Conservation (phyloP, 2,797 vertebrate genomes). For the Molossus alvarezi region DNA sequence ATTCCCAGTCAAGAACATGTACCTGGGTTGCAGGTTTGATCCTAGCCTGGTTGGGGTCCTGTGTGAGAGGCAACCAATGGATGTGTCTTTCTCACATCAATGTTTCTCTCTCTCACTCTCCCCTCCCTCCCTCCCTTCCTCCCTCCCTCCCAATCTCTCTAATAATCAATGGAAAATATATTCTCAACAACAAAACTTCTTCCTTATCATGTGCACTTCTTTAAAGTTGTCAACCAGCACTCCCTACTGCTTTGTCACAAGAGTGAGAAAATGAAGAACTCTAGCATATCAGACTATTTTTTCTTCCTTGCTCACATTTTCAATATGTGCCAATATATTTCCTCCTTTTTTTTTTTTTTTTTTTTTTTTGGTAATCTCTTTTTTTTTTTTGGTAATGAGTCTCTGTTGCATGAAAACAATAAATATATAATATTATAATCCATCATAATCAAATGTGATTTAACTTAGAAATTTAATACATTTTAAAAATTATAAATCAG, state of each 20-base stretch:
- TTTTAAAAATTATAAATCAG: conserved; percentile 10
- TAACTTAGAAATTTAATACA: not conserved
- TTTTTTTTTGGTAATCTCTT: not conserved
- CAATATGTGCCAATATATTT: not conserved
- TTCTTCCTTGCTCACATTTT: not conserved
- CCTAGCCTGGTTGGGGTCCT: too few relatives aligned
- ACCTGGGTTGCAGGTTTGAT: too few relatives aligned
- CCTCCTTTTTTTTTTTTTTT: too few relatives aligned
- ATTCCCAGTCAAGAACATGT: too few relatives aligned
- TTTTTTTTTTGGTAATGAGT: not conserved
- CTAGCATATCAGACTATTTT: not conserved
- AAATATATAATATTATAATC: not conserved
- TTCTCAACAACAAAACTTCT: not conserved
- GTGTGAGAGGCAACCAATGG: too few relatives aligned
- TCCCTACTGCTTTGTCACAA: not conserved
- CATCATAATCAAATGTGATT: not conserved
- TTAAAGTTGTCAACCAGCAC: not conserved
- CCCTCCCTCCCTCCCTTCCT: too few relatives aligned
- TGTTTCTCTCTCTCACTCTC: too few relatives aligned
- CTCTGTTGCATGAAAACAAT: not conserved
- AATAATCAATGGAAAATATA: too few relatives aligned
- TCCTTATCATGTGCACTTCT: not conserved
- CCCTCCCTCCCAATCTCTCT: too few relatives aligned
- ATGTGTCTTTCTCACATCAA: too few relatives aligned
- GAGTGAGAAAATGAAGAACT: not conserved